Evolutionary conservation across 64 coral and sea anemone species (phyloP), one percentile per base, ranked within the genome.

Genomic region (Exaiptasia diaphana): DNA sequence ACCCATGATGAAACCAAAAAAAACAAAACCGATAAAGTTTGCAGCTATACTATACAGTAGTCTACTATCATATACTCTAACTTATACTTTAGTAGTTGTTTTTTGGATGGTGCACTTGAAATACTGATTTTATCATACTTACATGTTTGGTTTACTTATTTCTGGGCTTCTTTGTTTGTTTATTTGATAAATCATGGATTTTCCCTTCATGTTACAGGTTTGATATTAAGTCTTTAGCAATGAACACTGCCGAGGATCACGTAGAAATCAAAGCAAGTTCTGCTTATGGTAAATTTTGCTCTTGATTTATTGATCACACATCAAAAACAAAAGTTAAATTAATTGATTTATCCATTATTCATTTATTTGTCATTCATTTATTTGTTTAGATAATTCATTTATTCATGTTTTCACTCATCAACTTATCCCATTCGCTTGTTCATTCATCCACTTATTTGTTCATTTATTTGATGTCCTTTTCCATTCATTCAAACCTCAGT

Each of bases 261-360:
- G 88, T 79, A 59, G 91, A 85, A 22, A 97, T 81, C 18, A 53
- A 72, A 57, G 88, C 88, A 65, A 64, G 58, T 22, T 53, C 50
- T 20, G 52, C 38, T 17, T 73, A 73, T 49, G 6, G 69, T 73
- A 24, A 45, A 40, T 22, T 46, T n/a, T n/a, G n/a, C n/a, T n/a
- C n/a, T n/a, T n/a, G n/a, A n/a, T n/a, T n/a, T n/a, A n/a, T n/a
- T n/a, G n/a, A n/a, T n/a, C n/a, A n/a, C n/a, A n/a, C n/a, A n/a
- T n/a, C n/a, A n/a, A n/a, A n/a, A n/a, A n/a, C n/a, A n/a, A 46
- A 46, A 46, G 43, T 7, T 46, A 46, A 46, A 46, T 15, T 7
- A 15, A 46, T 46, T 6, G 43, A 8, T 7, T 46, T n/a, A n/a
- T n/a, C n/a, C n/a, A n/a, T 46, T 46, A 46, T 46, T 46, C 43